Evolutionary conservation across 2,797 vertebrate species (phyloP).

Genomic region (Peromyscus aztecus): DNA sequence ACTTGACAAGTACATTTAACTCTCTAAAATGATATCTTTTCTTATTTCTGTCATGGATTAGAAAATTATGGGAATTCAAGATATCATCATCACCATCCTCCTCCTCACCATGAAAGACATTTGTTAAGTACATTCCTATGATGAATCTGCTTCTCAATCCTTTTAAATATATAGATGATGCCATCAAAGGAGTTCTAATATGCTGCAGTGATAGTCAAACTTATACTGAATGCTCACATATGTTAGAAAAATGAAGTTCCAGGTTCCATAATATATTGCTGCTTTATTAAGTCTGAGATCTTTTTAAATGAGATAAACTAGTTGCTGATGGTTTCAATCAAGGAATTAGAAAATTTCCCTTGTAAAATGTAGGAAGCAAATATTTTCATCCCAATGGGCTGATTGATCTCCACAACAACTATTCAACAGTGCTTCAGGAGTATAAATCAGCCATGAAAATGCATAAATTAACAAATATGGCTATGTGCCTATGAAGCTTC

Average conservation of each 20-base stretch:
- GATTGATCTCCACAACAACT: not conserved
- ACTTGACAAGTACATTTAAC: constrained; percentile 81
- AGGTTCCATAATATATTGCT: constrained; percentile 24
- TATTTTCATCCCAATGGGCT: not conserved
- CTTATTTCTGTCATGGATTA: constrained; percentile 73
- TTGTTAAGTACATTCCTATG: constrained; percentile 64
- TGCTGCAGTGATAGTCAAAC: not conserved
- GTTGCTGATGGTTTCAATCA: constrained; percentile 26
- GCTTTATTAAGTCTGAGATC: constrained; percentile 37
- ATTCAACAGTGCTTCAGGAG: not conserved
- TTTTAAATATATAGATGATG: constrained; percentile 45
- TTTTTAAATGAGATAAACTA: constrained; percentile 34
- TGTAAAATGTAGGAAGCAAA: not conserved
- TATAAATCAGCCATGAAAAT: constrained; percentile 37
- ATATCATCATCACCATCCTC: constrained; percentile 39
- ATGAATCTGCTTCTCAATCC: constrained; percentile 45
- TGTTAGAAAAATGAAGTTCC: not conserved
- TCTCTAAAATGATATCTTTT: constrained; percentile 77
- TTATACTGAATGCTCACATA: not conserved
- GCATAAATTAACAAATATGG: not conserved
- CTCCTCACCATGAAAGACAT: constrained; percentile 59
- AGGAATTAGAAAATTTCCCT: not conserved
- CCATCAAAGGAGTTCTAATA: constrained; percentile 20
- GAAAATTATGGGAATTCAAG: constrained; percentile 76
- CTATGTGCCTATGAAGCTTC: not conserved